Evolutionary conservation across 2,888 invertebrate species (phyloP).

Genomic region (Diaphora mendica): DNA sequence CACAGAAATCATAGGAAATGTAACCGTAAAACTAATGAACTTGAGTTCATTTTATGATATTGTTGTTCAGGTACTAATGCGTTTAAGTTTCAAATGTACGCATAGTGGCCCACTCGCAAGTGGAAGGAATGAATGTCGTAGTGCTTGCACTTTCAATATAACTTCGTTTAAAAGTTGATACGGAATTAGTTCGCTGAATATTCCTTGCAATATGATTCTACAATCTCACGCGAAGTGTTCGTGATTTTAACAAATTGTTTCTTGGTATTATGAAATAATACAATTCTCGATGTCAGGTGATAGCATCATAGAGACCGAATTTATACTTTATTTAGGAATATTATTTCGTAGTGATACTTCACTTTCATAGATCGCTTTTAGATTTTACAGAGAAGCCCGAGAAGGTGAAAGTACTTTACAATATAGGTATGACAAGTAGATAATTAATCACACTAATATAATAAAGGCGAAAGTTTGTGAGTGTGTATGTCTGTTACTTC

Average conservation of each 20-base stretch:
- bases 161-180: constrained; percentile 66
- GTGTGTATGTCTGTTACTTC: no score
- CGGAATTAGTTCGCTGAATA: constrained; percentile 62
- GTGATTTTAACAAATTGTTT: background rate
- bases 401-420: no score
- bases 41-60: constrained; percentile 11
- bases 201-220: constrained; percentile 41
- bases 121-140: constrained; percentile 76
- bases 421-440: no score
- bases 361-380: no score
- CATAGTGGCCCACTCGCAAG: constrained; percentile 78
- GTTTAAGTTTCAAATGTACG: constrained; percentile 31
- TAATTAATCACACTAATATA: no score
- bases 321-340: no score
- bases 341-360: no score
- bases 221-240: constrained; percentile 26
- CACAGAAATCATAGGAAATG: constrained; percentile 40
- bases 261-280: constrained; percentile 1
- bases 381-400: no score
- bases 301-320: no score
- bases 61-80: constrained; percentile 1
- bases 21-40: constrained; percentile 18
- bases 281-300: background rate
- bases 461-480: no score
- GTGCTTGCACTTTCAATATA: constrained; percentile 82